phyloP scores from a whole-genome alignment of 2,888 invertebrate species.

The Leptopilina myrica region DNA sequence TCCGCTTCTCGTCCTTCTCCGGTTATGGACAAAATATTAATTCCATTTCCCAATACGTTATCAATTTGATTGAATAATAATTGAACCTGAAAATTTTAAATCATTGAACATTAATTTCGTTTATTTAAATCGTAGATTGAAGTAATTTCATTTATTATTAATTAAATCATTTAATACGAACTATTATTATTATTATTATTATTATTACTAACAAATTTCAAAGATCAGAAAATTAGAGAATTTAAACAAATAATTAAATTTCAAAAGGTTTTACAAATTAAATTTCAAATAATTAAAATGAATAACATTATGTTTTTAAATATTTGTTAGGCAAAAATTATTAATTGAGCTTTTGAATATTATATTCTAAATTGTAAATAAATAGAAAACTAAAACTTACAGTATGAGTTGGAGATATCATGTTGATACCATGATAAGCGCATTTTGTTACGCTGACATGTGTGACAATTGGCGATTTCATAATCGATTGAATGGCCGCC shows the following conservation, averaged over 20 bases:
- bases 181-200: too few relatives aligned
- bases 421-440: slow-evolving; percentile 94
- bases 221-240: too few relatives aligned
- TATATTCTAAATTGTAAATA: slow-evolving; percentile 65
- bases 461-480: slow-evolving; percentile 89
- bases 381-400: slow-evolving; percentile 64
- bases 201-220: too few relatives aligned
- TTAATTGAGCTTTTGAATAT: too few relatives aligned
- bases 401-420: slow-evolving; percentile 91
- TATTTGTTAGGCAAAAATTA: too few relatives aligned
- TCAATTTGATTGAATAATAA: slow-evolving; percentile 86
- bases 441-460: slow-evolving; percentile 90
- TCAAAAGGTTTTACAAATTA: too few relatives aligned
- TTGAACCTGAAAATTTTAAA: slow-evolving; percentile 77
- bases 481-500: slow-evolving; percentile 93
- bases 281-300: too few relatives aligned
- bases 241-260: too few relatives aligned
- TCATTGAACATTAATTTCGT: slow-evolving; percentile 11
- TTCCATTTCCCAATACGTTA: slow-evolving; percentile 92
- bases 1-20: slow-evolving; percentile 94
- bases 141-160: too few relatives aligned
- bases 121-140: too few relatives aligned
- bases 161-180: too few relatives aligned
- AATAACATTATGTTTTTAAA: too few relatives aligned
- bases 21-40: slow-evolving; percentile 92